Evolutionary conservation across 2,888 invertebrate genomes (phyloP).

Genomic region (Nineta flava): DNA sequence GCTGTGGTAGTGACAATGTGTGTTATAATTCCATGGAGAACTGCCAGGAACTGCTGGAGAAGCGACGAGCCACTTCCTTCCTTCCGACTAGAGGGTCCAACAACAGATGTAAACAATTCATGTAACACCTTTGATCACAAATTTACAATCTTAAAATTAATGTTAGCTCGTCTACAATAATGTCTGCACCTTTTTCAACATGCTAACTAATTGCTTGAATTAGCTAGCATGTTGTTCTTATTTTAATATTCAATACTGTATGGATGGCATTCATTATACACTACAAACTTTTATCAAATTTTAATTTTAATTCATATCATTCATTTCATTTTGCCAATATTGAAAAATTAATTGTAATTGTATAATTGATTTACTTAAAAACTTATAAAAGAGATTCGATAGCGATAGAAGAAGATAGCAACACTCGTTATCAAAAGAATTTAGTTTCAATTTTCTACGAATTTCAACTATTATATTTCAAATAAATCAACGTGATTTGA

Average conservation of each 20-base stretch:
- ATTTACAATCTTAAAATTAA: conserved; percentile 5
- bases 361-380: neutral
- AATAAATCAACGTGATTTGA: too few species aligned
- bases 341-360: neutral
- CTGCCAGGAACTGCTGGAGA: neutral
- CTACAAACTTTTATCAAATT: neutral
- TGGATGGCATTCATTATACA: too few species aligned
- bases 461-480: too few species aligned
- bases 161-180: neutral
- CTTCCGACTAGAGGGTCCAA: conserved; percentile 5
- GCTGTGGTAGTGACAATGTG: neutral
- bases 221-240: neutral
- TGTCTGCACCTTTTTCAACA: neutral
- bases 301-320: neutral
- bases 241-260: neutral
- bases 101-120: conserved; percentile 8
- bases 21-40: conserved; percentile 6
- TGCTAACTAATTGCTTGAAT: neutral
- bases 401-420: neutral
- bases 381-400: neutral
- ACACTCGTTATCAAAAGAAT: too few species aligned
- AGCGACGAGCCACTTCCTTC: conserved; percentile 4
- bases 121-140: conserved; percentile 7
- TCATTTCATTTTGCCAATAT: neutral
- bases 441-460: too few species aligned